Evolutionary conservation across 2,797 vertebrate genomes (phyloP), one percentile per base, ranked within the genome.

Genomic region (Arctocebus calabarensis): DNA sequence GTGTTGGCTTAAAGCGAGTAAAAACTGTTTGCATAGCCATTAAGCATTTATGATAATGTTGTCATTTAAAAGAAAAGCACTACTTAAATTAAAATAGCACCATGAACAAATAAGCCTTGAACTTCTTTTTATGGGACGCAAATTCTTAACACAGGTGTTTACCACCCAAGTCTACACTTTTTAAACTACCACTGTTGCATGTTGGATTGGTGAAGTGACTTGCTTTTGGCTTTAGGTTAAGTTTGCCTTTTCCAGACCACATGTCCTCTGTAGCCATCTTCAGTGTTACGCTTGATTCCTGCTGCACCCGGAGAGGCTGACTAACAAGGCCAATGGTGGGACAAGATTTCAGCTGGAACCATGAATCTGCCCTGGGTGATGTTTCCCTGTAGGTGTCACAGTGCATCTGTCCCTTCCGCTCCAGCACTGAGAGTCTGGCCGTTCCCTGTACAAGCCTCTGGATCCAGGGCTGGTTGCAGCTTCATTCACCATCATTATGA

Each of bases 81-180:
- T 77, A 84, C 64, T 97, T 87, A 89, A 94, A 84, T 96, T 89
- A 92, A 94, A 95, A 90, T 27, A 90, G 75, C n/a, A 61, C 37
- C 40, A 9, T 1, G 52, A 92, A 48, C 74, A 94, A 94, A 91
- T 90, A 94, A 66, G 43, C 27, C 27, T 32, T 81, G 16, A 79
- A 20, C 55, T 70, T 90, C 45, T 34, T 73, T 74, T 55, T 68
- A 55, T 84, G 27, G 59, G 45, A 66, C 70, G 37, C 92, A 83
- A 71, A 75, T 71, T 40, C 11, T 55, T 92, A 22, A 32, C 55
- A 45, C 23, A 92, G 62, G n/a, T 34, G 77, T 94, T 94, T 83
- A 23, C 61, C 57, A 34, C 79, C 62, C 2, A 88, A 27, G 34
- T 59, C 57, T 88, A 59, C 83, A 79, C 81, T 55, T 87, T 81